These are phyloP conservation scores for Conops quadrifasciatus DNA, from an alignment of 2,888 invertebrate genomes.

Conservation along the genomic window DNA sequence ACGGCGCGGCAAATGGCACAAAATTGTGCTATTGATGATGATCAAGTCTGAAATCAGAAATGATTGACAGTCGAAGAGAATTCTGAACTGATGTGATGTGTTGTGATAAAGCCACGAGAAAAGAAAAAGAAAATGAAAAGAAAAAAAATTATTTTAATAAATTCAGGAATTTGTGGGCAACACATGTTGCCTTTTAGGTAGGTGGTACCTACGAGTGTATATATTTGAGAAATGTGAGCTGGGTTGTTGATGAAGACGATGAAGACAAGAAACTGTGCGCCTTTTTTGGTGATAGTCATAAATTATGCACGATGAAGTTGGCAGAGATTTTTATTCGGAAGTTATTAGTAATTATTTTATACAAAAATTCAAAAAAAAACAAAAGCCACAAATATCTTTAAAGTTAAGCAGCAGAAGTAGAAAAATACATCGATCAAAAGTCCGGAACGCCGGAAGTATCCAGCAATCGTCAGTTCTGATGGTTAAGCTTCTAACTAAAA, in stretches of 20 bases:
- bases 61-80: conserved; percentile 26
- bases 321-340: no score
- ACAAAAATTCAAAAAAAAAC: no score
- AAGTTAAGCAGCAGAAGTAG: no score
- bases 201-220: neutral
- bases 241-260: neutral
- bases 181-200: neutral
- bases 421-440: no score
- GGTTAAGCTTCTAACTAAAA: no score
- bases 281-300: conserved; percentile 7
- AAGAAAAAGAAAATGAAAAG: neutral
- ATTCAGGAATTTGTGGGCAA: conserved; percentile 16
- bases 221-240: no score
- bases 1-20: neutral
- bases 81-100: neutral
- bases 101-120: neutral
- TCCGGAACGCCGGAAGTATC: no score
- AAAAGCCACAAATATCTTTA: no score
- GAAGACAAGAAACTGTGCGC: neutral
- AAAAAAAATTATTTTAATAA: conserved; percentile 2
- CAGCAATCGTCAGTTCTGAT: no score
- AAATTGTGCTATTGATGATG: conserved; percentile 9
- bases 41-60: conserved; percentile 10
- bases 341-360: no score
- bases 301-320: conserved; percentile 5